These are phyloP conservation scores for Cyprinodon variegatus DNA, from an alignment of 2,113 vertebrate species.

Conservation along the genomic window DNA sequence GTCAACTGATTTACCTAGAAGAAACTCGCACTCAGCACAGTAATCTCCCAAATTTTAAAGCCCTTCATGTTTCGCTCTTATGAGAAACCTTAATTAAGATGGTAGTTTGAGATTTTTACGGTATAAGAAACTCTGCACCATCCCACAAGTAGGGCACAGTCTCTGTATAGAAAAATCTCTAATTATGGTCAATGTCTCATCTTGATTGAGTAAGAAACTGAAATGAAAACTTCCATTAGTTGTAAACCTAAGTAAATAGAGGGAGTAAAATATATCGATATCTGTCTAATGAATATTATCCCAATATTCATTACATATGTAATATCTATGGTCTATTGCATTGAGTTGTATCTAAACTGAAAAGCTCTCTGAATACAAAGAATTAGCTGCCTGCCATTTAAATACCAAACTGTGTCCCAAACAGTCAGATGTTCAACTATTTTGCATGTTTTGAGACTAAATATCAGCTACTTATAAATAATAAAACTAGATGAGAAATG, in stretches of 20 bases:
- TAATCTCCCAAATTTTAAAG: too few relatives aligned
- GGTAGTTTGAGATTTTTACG: too few relatives aligned
- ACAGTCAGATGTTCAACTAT: background rate
- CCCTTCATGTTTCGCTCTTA: too few relatives aligned
- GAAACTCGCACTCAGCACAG: too few relatives aligned
- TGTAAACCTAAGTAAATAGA: background rate
- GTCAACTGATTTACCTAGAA: too few relatives aligned
- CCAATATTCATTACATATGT: too few relatives aligned
- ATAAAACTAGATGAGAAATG: background rate
- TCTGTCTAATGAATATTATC: too few relatives aligned
- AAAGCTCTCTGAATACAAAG: background rate
- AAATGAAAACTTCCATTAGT: background rate
- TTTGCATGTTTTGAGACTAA: background rate
- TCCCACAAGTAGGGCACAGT: too few relatives aligned
- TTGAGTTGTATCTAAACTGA: background rate
- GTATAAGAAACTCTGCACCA: too few relatives aligned
- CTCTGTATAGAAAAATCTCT: too few relatives aligned
- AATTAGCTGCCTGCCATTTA: background rate
- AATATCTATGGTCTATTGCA: background rate
- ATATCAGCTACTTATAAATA: slow-evolving; percentile 8
- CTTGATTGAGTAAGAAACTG: background rate
- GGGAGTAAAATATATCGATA: too few relatives aligned
- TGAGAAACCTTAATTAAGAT: too few relatives aligned
- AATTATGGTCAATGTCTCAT: background rate
- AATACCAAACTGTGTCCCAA: slow-evolving; percentile 3